Base-by-base conservation (phyloP, 2,113 vertebrate species). In the Odontesthes bonariensis region DNA sequence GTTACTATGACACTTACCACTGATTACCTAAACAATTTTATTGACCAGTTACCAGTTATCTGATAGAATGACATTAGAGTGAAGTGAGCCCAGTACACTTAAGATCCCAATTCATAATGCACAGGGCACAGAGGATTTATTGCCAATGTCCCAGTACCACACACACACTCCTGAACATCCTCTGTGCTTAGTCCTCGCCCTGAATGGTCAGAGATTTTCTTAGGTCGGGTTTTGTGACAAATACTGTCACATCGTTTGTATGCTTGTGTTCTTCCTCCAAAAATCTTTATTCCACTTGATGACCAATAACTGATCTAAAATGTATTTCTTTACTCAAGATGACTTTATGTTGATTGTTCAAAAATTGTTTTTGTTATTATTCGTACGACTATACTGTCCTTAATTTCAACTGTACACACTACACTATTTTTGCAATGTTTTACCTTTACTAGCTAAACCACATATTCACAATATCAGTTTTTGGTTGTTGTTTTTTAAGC, bases 311-410 rank as follows among this genome's bases (percentile, higher is more conserved):
- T 51, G 5, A 47, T 52, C 22, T 46, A 54, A 9, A 67, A 1
- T 44, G 58, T 4, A 32, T 71, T 44, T 69, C 19, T 53, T 49
- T 52, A 27, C 46, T 52, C 32, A n/a, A 54, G 16, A 13, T 69
- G 20, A 11, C 14, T 10, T 70, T 78, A 84, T n/a, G 40, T 53
- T 56, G 13, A 49, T 22, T 82, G 47, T 77, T 23, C 60, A 75
- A 44, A 32, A 51, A 19, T 69, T 57, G n/a, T 42, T 32, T 17
- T 46, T 61, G 65, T 75, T 33, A 17, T 64, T 60, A 59, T 60
- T 69, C 27, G 9, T 9, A 32, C 54, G 61, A 55, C 59, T 32
- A 3, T 2, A 17, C 23, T 20, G 3, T 9, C 12, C 58, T 14
- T 44, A 13, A 11, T 62, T 79, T 65, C 49, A 7, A 53, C 51